Percentiles rank a stretch among this genome's conserved stretches.
Evolutionary conservation across 2,113 vertebrate species (phyloP).

Genomic region (Chaetorhynchus papuensis): DNA sequence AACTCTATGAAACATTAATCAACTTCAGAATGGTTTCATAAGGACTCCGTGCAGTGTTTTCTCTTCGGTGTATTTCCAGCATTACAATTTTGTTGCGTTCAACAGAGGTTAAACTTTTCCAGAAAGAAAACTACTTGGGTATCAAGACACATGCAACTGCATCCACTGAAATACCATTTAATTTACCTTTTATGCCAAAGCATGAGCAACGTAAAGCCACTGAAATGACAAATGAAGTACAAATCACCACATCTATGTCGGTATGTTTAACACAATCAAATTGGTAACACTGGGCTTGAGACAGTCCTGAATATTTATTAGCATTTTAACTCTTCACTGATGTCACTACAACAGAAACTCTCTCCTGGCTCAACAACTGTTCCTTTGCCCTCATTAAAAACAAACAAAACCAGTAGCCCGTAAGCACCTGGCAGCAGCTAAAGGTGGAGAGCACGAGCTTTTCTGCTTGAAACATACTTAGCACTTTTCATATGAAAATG

Average conservation of each 20-base stretch:
- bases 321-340: background rate
- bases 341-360: background rate
- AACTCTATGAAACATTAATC: conserved; percentile 62
- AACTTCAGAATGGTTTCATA: background rate
- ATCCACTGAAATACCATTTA: background rate
- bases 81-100: background rate
- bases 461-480: background rate
- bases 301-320: background rate
- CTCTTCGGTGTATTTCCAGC: background rate
- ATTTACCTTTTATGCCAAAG: background rate
- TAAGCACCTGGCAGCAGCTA: background rate
- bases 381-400: background rate
- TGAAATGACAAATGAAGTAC: background rate
- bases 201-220: background rate
- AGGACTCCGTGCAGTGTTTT: background rate
- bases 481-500: background rate
- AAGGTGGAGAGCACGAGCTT: background rate
- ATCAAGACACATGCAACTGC: background rate
- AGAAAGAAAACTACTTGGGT: background rate
- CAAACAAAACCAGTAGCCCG: background rate
- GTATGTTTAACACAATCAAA: background rate
- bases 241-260: background rate
- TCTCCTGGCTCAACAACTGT: background rate
- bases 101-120: background rate
- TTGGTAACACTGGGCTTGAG: background rate